Conservation (phyloP, 2,888 invertebrate species). For the Hesperia comma region DNA sequence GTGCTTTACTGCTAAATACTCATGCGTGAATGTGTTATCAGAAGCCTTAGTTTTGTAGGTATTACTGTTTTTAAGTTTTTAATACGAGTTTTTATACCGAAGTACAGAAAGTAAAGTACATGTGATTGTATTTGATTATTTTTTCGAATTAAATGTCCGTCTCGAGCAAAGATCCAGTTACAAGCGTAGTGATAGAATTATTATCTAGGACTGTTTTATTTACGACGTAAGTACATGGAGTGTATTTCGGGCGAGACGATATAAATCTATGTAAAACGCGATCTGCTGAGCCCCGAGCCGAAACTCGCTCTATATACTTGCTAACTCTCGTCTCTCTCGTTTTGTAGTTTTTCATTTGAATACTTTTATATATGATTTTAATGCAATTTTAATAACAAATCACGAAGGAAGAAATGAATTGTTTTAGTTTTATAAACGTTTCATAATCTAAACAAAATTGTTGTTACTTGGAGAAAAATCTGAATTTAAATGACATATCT, state of each 20-base stretch:
- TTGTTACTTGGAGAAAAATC: conserved; percentile 82
- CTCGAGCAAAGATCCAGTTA: conserved; percentile 13
- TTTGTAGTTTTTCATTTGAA: conserved; percentile 48
- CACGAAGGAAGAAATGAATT: conserved; percentile 58
- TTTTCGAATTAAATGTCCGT: conserved; percentile 51
- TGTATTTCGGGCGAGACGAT: conserved; percentile 50
- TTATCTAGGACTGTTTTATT: conserved; percentile 40
- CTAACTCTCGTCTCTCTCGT: conserved; percentile 40
- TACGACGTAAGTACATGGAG: conserved; percentile 53
- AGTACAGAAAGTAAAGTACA: conserved; percentile 81
- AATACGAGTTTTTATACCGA: conserved; percentile 76
- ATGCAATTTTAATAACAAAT: conserved; percentile 58
- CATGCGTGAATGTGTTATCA: conserved; percentile 80
- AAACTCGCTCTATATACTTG: conserved; percentile 47
- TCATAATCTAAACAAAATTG: conserved; percentile 77
- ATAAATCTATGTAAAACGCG: background rate
- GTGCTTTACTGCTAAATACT: conserved; percentile 84
- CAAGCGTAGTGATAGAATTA: background rate
- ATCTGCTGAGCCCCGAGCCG: conserved; percentile 23
- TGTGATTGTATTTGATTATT: conserved; percentile 73
- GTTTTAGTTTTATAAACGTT: conserved; percentile 64
- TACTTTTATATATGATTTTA: conserved; percentile 61
- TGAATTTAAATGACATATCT: conserved; percentile 84
- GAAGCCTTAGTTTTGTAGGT: conserved; percentile 65
- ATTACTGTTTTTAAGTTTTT: conserved; percentile 58